phyloP scores from a whole-genome alignment of 2,797 vertebrate species.

The Podarcis siculus region DNA sequence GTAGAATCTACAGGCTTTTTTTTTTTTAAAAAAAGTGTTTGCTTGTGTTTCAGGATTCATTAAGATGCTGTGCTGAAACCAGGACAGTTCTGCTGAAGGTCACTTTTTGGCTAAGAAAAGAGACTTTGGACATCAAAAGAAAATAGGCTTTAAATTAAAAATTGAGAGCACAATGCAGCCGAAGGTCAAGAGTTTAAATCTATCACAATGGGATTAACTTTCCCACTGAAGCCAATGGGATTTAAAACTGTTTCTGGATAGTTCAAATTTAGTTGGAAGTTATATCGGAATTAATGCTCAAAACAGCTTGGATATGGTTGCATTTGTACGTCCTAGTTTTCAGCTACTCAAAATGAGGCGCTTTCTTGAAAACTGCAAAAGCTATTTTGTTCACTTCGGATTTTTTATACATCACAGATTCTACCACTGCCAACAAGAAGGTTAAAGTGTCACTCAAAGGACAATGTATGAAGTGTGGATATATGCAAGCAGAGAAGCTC shows the following conservation, averaged over 20 bases:
- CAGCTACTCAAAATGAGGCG: background rate
- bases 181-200: background rate
- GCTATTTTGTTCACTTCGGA: background rate
- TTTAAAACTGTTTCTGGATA: background rate
- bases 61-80: slow-evolving; percentile 3
- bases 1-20: background rate
- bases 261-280: too few species aligned
- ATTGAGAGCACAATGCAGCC: background rate
- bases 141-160: background rate
- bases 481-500: background rate
- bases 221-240: background rate
- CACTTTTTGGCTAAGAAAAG: background rate
- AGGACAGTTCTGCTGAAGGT: background rate
- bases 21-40: background rate
- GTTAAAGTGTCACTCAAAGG: background rate
- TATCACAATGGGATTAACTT: background rate
- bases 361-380: slow-evolving; percentile 19
- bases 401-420: too few species aligned
- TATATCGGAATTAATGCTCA: background rate
- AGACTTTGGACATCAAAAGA: background rate
- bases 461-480: background rate
- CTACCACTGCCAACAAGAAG: background rate
- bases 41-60: background rate
- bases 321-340: background rate
- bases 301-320: background rate